A percentile compares a stretch with the other conserved stretches of the same genome.
These are phyloP conservation scores for Gorsachius magnificus DNA, from an alignment of 2,797 vertebrate species.

Conservation along the genomic window DNA sequence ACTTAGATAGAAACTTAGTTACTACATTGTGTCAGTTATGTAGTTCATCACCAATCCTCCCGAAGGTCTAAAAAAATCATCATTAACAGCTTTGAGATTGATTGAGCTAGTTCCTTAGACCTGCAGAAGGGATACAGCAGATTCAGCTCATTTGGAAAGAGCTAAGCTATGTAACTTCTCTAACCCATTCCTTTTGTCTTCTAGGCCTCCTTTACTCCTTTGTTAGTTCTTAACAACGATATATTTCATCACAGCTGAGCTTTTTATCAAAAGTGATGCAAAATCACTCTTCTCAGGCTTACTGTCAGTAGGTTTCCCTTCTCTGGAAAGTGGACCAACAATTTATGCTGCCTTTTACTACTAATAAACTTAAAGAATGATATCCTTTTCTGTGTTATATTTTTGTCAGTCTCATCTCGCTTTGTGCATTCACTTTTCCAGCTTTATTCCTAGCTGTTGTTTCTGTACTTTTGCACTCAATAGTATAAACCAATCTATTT, in stretches of 20 bases:
- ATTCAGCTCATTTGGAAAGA: background rate
- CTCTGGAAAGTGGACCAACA: background rate
- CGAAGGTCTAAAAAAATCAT: background rate
- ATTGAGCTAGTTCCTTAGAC: background rate
- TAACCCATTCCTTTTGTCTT: conserved; percentile 8
- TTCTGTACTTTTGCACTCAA: background rate
- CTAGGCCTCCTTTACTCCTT: background rate
- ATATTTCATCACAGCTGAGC: conserved; percentile 32
- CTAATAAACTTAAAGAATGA: background rate
- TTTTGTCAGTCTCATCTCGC: background rate
- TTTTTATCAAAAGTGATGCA: conserved; percentile 19
- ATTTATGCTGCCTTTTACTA: background rate
- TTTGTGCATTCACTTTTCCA: background rate
- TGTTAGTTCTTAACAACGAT: background rate
- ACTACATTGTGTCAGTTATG: background rate
- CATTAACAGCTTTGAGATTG: conserved; percentile 13
- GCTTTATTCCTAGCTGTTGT: background rate
- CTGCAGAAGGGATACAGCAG: background rate
- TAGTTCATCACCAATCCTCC: conserved; percentile 4
- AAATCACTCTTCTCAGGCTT: background rate
- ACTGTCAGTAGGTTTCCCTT: background rate
- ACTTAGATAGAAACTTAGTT: background rate
- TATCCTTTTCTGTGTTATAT: background rate
- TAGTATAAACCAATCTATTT: background rate
- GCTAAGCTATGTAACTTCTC: background rate